A percentile compares a stretch with the other conserved stretches of the same genome.
phyloP scores from a whole-genome alignment of 92 coral and sea anemone species.

The Palythoa grandiflora region DNA sequence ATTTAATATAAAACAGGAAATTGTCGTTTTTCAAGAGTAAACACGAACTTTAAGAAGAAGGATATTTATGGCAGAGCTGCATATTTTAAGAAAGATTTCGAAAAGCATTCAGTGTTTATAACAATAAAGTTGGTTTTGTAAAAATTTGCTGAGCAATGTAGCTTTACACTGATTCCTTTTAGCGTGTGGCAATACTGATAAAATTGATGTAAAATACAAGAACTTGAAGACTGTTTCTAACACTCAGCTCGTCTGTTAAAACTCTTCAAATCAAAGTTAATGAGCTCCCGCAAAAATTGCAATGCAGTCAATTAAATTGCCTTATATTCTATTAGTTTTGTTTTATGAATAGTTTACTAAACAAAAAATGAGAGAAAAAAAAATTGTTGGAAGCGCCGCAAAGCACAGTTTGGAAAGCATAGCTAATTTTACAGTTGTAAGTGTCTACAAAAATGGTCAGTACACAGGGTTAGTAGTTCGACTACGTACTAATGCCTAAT shows the following conservation, averaged over 20 bases:
- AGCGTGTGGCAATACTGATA: neutral
- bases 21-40: conserved; percentile 42
- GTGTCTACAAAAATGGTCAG: too few species aligned
- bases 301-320: too few species aligned
- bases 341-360: neutral
- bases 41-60: neutral
- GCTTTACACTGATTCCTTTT: too few species aligned
- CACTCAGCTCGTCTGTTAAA: too few species aligned
- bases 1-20: conserved; percentile 25
- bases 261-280: too few species aligned
- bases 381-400: too few species aligned
- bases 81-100: neutral
- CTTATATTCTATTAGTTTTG: neutral
- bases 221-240: too few species aligned
- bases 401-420: too few species aligned
- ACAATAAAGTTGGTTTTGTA: neutral
- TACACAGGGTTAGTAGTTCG: too few species aligned
- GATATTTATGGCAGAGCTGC: conserved; percentile 20
- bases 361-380: neutral
- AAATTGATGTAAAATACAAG: neutral
- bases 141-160: neutral
- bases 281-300: too few species aligned
- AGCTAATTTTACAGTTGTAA: too few species aligned
- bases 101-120: conserved; percentile 5
- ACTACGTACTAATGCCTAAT: too few species aligned